These are phyloP conservation scores for Drosophila repleta DNA, from an alignment of 1,140 invertebrate species.

Conservation along the genomic window DNA sequence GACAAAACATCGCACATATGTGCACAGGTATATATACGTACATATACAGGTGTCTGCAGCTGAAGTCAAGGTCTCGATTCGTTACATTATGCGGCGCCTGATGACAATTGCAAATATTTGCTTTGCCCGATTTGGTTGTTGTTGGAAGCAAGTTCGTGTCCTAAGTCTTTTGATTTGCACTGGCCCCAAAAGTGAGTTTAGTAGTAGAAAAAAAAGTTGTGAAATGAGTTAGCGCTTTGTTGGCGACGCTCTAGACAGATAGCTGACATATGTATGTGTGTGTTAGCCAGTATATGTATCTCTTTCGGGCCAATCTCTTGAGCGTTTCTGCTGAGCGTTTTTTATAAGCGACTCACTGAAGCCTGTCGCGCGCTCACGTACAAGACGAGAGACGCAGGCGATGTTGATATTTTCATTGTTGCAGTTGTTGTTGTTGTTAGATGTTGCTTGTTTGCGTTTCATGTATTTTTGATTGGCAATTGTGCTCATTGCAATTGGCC, in stretches of 20 bases:
- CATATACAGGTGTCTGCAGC: not conserved
- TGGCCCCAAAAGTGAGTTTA: not conserved
- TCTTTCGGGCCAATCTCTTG: not conserved
- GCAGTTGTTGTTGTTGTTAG: conserved; percentile 17
- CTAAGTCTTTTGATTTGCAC: conserved; percentile 44
- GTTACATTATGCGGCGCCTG: conserved; percentile 3
- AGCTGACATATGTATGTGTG: conserved; percentile 1
- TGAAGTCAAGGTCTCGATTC: conserved; percentile 32
- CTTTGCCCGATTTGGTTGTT: not conserved
- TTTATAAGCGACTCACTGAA: conserved; percentile 35
- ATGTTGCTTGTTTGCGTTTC: conserved; percentile 24
- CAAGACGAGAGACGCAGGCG: conserved; percentile 4
- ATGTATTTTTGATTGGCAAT: conserved; percentile 65
- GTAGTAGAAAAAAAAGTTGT: not conserved
- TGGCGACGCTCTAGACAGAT: conserved; percentile 11
- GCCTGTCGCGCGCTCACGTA: conserved; percentile 49
- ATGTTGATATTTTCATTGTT: conserved; percentile 11
- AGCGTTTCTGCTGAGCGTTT: conserved; percentile 9
- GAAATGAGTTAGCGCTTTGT: conserved; percentile 17
- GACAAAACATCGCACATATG: not conserved
- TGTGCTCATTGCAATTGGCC: conserved; percentile 59
- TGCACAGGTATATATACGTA: not conserved
- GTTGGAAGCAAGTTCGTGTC: conserved; percentile 34
- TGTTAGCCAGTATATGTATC: not conserved
- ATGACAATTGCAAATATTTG: not conserved